Evolutionary conservation across 2,797 vertebrate species (phyloP).

Genomic region (Parauchenoglanis ngamensis): DNA sequence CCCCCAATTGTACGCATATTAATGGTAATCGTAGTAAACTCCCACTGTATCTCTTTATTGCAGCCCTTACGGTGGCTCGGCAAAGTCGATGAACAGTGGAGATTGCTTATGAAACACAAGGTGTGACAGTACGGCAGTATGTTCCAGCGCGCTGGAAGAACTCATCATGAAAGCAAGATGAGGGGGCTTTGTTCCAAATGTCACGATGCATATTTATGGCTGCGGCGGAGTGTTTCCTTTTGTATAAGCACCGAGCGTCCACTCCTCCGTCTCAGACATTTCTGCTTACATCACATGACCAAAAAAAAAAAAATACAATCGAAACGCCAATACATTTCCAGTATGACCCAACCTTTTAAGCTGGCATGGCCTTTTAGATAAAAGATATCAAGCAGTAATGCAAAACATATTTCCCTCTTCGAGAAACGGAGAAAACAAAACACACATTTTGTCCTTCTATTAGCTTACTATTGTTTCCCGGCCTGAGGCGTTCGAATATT

Average conservation of each 20-base stretch:
- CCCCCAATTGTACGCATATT: background rate
- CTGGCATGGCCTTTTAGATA: constrained; percentile 47
- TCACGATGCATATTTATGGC: constrained; percentile 87
- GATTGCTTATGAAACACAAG: constrained; percentile 79
- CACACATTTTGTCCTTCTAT: constrained; percentile 28
- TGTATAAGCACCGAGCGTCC: constrained; percentile 79
- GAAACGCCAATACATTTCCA: constrained; percentile 27
- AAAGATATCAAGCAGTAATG: constrained; percentile 33
- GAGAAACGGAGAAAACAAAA: constrained; percentile 16
- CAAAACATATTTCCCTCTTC: constrained; percentile 15
- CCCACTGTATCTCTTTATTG: constrained; percentile 70
- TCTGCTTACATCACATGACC: constrained; percentile 52
- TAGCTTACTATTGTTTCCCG: constrained; percentile 7
- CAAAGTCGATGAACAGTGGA: constrained; percentile 76
- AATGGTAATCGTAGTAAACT: background rate
- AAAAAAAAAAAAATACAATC: constrained; percentile 27
- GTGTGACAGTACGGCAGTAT: constrained; percentile 79
- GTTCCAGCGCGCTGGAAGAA: constrained; percentile 75
- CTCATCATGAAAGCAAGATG: constrained; percentile 81
- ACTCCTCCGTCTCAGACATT: constrained; percentile 73
- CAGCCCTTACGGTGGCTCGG: constrained; percentile 71
- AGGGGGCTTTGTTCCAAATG: constrained; percentile 84
- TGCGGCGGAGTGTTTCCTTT: constrained; percentile 73
- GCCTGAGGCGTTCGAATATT: background rate
- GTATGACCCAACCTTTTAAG: constrained; percentile 49